Base-by-base conservation (phyloP, 1,140 invertebrate genomes). In the Nomia melanderi region DNA sequence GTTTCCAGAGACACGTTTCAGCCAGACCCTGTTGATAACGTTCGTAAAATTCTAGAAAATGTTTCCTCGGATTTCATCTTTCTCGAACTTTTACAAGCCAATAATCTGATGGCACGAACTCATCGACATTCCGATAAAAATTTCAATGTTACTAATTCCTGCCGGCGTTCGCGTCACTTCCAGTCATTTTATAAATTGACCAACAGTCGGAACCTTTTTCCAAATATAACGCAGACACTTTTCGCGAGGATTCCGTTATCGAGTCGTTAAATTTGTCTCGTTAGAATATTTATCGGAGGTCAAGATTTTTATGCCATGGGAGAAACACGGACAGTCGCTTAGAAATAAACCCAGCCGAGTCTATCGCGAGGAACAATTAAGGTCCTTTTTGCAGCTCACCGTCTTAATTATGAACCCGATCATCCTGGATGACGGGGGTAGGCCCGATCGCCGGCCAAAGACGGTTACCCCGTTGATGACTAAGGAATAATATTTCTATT, bases 391-490 rank as follows among this genome's bases (percentile, higher is more conserved):
- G 84, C 78, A 77, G 73, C 39, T 73, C 73, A 67, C 57, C 70
- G 69, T 74, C 77, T 84, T 88, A 88, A 88, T 88, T 88, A 87
- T 57, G 56, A 23, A 27, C 57, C 53, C 77, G 69, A 80, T 84
- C 71, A 75, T 64, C 66, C 41, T 65, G 62, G 69, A 81, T 72
- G 77, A 54, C 47, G 62, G n/a, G 47, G 79, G 54, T 65, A 39
- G 47, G 66, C 78, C 78, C 79, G 83, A 87, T 74, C 62, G 69
- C 53, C 69, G 70, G 65, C 60, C 81, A 76, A 85, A 88, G 85
- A 84, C 83, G 82, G 69, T 83, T 82, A 84, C 69, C 76, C 41
- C 71, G 79, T 86, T 88, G 84, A 87, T 87, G 87, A 88, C 79
- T 76, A 74, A 44, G 72, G 77, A 80, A 70, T 81, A n/a, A 78